Evolutionary conservation across 2,888 invertebrate species (phyloP).

Genomic region (Drosophila phalerata): DNA sequence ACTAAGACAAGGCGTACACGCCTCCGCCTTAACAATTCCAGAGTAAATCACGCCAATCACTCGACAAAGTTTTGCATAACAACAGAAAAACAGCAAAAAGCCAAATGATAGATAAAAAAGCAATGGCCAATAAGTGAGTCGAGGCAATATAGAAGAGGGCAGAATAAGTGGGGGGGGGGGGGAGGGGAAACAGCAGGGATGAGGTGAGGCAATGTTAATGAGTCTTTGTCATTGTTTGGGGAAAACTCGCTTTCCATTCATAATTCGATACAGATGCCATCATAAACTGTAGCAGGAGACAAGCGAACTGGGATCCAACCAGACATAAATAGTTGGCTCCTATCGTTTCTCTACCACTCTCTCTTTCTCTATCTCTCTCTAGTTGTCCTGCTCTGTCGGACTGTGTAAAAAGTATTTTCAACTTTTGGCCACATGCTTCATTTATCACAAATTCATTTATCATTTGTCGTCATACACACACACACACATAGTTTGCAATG

Average conservation of each 20-base stretch:
- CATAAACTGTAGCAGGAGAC: conserved; percentile 36
- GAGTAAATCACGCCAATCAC: conserved; percentile 64
- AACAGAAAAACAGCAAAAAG: conserved; percentile 23
- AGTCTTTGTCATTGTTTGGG: conserved; percentile 56
- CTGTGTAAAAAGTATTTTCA: conserved; percentile 75
- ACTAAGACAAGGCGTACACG: conserved; percentile 47
- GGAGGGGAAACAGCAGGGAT: background rate
- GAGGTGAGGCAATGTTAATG: conserved; percentile 57
- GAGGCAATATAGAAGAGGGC: background rate
- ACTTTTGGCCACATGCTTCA: conserved; percentile 82
- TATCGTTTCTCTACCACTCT: background rate
- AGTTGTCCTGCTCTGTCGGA: conserved; percentile 19
- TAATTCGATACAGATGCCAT: conserved; percentile 66
- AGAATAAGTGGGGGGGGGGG: background rate
- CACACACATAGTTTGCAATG: conserved; percentile 29
- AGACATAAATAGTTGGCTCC: conserved; percentile 48
- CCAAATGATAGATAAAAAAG: conserved; percentile 46
- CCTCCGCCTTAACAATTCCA: conserved; percentile 53
- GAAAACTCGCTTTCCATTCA: conserved; percentile 57
- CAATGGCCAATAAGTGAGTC: conserved; percentile 50
- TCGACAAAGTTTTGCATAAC: conserved; percentile 61
- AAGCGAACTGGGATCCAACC: conserved; percentile 11
- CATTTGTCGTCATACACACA: conserved; percentile 70
- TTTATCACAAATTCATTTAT: conserved; percentile 82
- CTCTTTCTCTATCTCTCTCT: background rate